A percentile compares a stretch with the other conserved stretches of the same genome.
These are phyloP conservation scores for Hystrix brachyura DNA, from an alignment of 2,113 vertebrate genomes.

Conservation along the genomic window DNA sequence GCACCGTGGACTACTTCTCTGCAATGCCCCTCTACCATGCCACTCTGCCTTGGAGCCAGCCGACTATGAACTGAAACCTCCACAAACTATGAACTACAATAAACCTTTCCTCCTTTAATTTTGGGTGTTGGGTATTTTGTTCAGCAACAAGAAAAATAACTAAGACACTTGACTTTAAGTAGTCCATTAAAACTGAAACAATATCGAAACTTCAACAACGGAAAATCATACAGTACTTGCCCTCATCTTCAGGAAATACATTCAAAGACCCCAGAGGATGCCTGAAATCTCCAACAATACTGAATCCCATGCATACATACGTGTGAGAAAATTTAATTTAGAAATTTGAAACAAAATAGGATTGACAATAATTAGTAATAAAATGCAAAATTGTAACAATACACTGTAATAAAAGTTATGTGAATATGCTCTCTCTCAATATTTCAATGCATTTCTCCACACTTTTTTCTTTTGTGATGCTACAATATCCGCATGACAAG, in stretches of 20 bases:
- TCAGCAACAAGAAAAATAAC: not conserved
- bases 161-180: not conserved
- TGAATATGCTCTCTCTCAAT: not conserved
- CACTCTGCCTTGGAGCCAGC: not conserved
- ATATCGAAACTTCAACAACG: not conserved
- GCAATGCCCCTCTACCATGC: not conserved
- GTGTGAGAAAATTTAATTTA: not conserved
- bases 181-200: slow-evolving; percentile 19
- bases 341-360: not conserved
- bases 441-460: not conserved
- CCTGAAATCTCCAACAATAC: not conserved
- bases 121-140: not conserved
- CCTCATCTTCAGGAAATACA: not conserved
- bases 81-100: not conserved
- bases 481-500: not conserved
- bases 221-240: not conserved
- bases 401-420: not conserved
- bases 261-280: not conserved
- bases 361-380: not conserved
- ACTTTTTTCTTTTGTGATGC: not conserved
- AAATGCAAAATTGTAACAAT: not conserved
- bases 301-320: not conserved
- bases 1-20: not conserved
- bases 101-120: not conserved
- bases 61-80: not conserved